These are phyloP conservation scores for Eurystomus gularis DNA, from an alignment of 2,113 vertebrate species.

Conservation along the genomic window DNA sequence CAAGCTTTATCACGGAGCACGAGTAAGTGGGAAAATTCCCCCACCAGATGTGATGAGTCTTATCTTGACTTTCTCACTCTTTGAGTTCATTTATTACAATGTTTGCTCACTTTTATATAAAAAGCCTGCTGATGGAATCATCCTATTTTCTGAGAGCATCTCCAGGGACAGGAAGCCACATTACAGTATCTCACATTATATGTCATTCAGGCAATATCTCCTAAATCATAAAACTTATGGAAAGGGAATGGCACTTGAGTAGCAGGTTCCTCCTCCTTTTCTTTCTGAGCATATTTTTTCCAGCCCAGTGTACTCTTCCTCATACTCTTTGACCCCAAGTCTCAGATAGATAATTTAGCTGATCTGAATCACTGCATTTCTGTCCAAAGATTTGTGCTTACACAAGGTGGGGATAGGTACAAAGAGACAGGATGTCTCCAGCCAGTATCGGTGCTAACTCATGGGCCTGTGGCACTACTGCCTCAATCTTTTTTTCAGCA, in stretches of 20 bases:
- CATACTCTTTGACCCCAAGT: not conserved
- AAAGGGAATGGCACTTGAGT: not conserved
- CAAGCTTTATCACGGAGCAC: not conserved
- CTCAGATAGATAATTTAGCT: not conserved
- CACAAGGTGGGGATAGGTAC: not conserved
- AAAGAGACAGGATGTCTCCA: not conserved
- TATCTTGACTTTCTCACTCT: not conserved
- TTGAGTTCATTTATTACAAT: not conserved
- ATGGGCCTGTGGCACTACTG: not conserved
- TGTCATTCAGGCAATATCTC: not conserved
- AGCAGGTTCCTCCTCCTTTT: not conserved
- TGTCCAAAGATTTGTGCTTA: not conserved
- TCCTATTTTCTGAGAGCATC: not conserved
- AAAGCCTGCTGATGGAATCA: not conserved
- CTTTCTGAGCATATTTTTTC: not conserved
- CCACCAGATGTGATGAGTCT: not conserved
- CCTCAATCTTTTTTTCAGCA: not conserved
- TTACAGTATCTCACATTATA: not conserved
- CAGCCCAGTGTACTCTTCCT: not conserved
- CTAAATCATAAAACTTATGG: not conserved
- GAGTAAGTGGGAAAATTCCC: not conserved
- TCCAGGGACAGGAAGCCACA: not conserved
- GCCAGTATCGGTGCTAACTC: not conserved
- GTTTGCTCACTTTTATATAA: slow-evolving; percentile 27
- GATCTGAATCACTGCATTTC: not conserved